These are phyloP conservation scores for Sorex maritimensis DNA, from an alignment of 2,797 vertebrate species.

Conservation along the genomic window DNA sequence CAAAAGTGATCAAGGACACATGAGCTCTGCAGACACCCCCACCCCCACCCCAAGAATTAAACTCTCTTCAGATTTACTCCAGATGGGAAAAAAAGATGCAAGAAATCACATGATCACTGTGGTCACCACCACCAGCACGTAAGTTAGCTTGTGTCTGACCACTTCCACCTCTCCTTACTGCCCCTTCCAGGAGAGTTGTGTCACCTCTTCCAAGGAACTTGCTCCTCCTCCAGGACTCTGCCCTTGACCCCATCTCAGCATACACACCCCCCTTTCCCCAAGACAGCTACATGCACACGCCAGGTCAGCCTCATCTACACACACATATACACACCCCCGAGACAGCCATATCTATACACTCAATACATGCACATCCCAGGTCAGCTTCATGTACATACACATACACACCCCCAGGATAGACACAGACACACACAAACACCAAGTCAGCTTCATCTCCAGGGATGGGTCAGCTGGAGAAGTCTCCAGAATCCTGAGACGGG, in stretches of 20 bases:
- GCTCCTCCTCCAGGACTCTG: too few relatives aligned
- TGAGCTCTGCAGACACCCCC: background rate
- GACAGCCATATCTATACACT: too few relatives aligned
- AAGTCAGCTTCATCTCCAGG: constrained; percentile 13
- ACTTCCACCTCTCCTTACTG: background rate
- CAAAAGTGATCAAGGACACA: background rate
- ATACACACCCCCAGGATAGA: too few relatives aligned
- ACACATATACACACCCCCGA: too few relatives aligned
- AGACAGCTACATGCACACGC: too few relatives aligned
- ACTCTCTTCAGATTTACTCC: background rate
- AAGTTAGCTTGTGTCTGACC: background rate
- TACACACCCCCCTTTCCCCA: too few relatives aligned
- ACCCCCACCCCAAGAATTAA: background rate
- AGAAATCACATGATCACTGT: background rate
- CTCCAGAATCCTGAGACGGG: background rate
- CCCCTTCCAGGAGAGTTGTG: background rate
- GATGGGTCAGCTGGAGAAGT: background rate
- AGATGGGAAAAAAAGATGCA: background rate
- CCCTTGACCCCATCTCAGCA: too few relatives aligned
- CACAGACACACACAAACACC: background rate
- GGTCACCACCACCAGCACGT: constrained; percentile 4
- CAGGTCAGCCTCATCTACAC: too few relatives aligned
- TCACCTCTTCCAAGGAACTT: background rate
- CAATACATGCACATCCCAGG: too few relatives aligned
- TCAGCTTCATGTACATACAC: too few relatives aligned